Percentiles rank a stretch among this genome's conserved stretches.
Evolutionary conservation across 2,888 invertebrate genomes (phyloP).

Genomic region (Dorcus parallelipipedus): DNA sequence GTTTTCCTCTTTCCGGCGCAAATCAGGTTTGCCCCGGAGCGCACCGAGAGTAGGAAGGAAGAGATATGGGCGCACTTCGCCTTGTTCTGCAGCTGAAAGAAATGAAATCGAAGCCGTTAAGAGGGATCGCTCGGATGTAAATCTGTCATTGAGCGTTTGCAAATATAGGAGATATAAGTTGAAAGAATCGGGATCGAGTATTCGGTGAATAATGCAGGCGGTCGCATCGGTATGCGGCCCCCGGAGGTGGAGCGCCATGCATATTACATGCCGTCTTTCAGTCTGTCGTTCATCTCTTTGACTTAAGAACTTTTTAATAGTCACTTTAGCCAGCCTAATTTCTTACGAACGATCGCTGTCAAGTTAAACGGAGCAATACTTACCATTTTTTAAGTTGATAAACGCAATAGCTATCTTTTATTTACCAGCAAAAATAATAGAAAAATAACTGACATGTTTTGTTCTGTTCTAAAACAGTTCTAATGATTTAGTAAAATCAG

Average conservation of each 20-base stretch:
- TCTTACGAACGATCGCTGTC: background rate
- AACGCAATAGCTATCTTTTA: no score
- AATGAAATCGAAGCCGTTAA: slow-evolving; percentile 5
- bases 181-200: slow-evolving; percentile 40
- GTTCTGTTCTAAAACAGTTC: no score
- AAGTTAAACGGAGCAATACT: background rate
- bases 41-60: no score
- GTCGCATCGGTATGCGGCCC: slow-evolving; percentile 37
- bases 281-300: slow-evolving; percentile 29
- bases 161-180: slow-evolving; percentile 13
- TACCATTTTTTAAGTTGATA: background rate
- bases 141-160: slow-evolving; percentile 15
- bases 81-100: background rate
- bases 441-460: no score
- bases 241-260: slow-evolving; percentile 31
- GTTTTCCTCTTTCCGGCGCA: no score
- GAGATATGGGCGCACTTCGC: no score
- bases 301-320: slow-evolving; percentile 30
- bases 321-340: slow-evolving; percentile 16
- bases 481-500: no score
- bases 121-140: slow-evolving; percentile 4
- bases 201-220: slow-evolving; percentile 38
- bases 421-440: no score
- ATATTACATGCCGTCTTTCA: slow-evolving; percentile 37
- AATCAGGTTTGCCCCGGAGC: no score